Conservation (phyloP, 2,888 invertebrate species). For the Ditylenchus weischeri region DNA sequence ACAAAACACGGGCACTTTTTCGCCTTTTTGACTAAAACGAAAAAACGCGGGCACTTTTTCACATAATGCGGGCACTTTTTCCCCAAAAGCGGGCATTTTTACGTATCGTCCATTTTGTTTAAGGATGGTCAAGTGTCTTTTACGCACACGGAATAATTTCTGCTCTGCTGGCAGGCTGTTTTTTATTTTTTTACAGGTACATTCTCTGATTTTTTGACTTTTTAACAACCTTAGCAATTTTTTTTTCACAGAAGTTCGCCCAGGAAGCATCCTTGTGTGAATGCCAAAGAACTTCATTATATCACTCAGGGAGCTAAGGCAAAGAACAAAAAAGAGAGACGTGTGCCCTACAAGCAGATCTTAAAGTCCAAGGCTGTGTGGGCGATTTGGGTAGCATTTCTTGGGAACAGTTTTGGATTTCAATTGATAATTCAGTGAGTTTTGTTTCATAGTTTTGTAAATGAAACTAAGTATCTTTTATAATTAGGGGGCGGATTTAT, state of each 20-base stretch:
- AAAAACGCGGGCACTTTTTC: too few species aligned
- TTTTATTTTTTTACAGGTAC: conserved; percentile 32
- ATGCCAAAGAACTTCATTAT: conserved; percentile 1
- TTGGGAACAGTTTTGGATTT: conserved; percentile 44
- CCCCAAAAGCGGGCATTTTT: too few species aligned
- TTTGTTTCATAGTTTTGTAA: background rate
- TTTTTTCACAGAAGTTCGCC: conserved; percentile 30
- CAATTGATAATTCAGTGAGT: conserved; percentile 42
- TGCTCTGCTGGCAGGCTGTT: conserved; percentile 26
- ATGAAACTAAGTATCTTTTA: too few species aligned
- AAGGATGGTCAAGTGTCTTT: conserved; percentile 41
- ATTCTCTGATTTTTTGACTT: too few species aligned
- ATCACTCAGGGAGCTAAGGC: conserved; percentile 8
- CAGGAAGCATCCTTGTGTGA: conserved; percentile 33
- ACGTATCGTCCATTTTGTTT: too few species aligned
- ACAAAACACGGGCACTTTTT: too few species aligned
- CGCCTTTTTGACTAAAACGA: too few species aligned
- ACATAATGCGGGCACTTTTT: too few species aligned
- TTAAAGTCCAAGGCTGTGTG: conserved; percentile 28
- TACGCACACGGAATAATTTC: conserved; percentile 34
- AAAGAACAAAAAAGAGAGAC: conserved; percentile 6
- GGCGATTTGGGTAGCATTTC: conserved; percentile 44
- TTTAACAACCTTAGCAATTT: too few species aligned
- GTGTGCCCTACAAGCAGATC: conserved; percentile 4
- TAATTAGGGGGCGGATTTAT: too few species aligned